Conservation (phyloP, 2,888 invertebrate species). For the Eupithecia insigniata region DNA sequence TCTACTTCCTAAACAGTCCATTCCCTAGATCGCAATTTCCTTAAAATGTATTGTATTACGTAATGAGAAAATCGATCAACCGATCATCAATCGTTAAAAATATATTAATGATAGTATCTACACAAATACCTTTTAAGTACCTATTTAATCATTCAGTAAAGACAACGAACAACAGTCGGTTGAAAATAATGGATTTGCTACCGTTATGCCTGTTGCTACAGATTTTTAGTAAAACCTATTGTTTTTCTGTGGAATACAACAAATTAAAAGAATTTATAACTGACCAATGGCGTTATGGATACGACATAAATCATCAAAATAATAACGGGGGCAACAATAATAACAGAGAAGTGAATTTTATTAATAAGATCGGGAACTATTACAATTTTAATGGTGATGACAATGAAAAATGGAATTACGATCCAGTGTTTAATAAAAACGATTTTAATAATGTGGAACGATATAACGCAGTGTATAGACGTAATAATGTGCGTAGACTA, state of each 20-base stretch:
- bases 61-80: too few species aligned
- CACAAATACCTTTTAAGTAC: not conserved
- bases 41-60: too few species aligned
- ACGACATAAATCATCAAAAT: not conserved
- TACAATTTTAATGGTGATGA: not conserved
- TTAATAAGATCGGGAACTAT: not conserved
- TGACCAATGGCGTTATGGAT: not conserved
- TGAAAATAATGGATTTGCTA: not conserved
- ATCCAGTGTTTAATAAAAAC: not conserved
- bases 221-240: not conserved
- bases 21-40: too few species aligned
- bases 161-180: not conserved
- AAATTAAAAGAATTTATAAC: not conserved
- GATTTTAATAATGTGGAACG: not conserved
- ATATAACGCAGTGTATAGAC: not conserved
- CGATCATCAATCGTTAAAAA: conserved; percentile 1
- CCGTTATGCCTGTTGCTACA: not conserved
- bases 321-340: not conserved
- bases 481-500: not conserved
- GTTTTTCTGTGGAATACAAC: not conserved
- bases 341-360: not conserved
- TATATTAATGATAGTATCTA: not conserved
- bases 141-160: not conserved
- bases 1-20: too few species aligned
- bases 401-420: not conserved